These are phyloP conservation scores for Ligdia adustata DNA, from an alignment of 2,888 invertebrate species.

Conservation along the genomic window DNA sequence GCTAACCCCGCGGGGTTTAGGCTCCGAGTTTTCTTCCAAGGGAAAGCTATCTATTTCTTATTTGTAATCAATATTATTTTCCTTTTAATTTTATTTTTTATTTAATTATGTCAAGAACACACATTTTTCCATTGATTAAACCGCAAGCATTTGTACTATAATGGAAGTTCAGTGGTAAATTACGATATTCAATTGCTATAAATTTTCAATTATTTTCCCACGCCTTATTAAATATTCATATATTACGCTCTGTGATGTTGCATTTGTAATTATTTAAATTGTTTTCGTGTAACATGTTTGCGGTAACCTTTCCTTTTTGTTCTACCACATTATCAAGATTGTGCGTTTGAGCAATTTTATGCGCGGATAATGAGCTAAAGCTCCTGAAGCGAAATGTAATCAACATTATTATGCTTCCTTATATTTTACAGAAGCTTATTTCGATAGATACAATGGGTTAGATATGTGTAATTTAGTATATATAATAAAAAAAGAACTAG, in stretches of 20 bases:
- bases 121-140: too few species aligned
- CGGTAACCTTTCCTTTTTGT: slow-evolving; percentile 56
- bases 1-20: slow-evolving; percentile 67
- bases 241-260: slow-evolving; percentile 54
- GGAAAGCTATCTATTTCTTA: slow-evolving; percentile 52
- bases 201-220: slow-evolving; percentile 65
- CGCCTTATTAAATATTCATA: slow-evolving; percentile 65
- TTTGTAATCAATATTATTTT: slow-evolving; percentile 39
- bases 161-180: too few species aligned
- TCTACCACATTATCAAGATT: slow-evolving; percentile 53
- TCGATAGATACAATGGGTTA: too few species aligned
- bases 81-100: too few species aligned
- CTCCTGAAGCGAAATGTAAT: slow-evolving; percentile 16
- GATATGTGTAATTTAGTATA: too few species aligned
- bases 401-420: slow-evolving; percentile 8
- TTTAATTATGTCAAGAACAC: too few species aligned
- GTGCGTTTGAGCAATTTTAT: slow-evolving; percentile 33
- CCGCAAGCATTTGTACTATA: too few species aligned
- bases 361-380: slow-evolving; percentile 29
- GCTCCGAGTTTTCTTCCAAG: slow-evolving; percentile 51
- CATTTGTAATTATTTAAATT: slow-evolving; percentile 69
- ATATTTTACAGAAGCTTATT: slow-evolving; percentile 8
- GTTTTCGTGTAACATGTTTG: slow-evolving; percentile 51
- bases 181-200: slow-evolving; percentile 43
- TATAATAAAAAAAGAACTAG: too few species aligned